Evolutionary conservation across 2,113 vertebrate genomes (phyloP), one percentile per base, ranked within the genome.

Genomic region (Bubo scandiacus): DNA sequence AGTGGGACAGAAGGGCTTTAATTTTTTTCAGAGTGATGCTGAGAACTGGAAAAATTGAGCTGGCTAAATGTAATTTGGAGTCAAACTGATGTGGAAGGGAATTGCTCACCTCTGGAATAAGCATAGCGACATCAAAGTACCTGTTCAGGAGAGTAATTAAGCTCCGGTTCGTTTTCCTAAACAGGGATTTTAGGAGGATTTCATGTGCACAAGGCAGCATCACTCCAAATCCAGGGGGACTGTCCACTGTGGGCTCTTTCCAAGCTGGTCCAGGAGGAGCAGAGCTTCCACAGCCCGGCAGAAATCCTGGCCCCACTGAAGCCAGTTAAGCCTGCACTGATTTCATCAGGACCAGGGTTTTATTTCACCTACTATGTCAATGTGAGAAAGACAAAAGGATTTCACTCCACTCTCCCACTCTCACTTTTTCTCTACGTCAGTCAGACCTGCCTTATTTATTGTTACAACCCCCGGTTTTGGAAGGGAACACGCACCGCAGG

Each of bases 241-340:
- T 1, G 5, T 9, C 45, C 7, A 0, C 29, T 1, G 0, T 1
- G 3, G 72, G 15, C 19, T 59, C 52, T 19, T 30, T 9, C 51
- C 42, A 26, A 30, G 40, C 27, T 77, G 71, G 9, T 15, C 45
- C 21, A 4, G 49, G 19, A 38, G 29, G 6, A 59, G 59, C 72
- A 66, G 72, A 78, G 4, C 51, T 32, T 45, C 6, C 52, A 32
- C 0, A 29, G 52, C 57, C 42, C 5, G 1, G 34, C 63, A 32
- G 11, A 40, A 79, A 73, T 10, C 62, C 45, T 2, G 7, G n/a
- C 16, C 13, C 6, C 10, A 1, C 21, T 3, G 25, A 22, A 51
- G 15, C 26, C 86, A 72, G 25, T 29, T 47, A 55, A 23, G 5
- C 14, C 61, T 13, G 5, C 47, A 2, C 2, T 0, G 10, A 40